Conservation (phyloP, 1,140 invertebrate genomes). For the Gryllus bimaculatus region DNA sequence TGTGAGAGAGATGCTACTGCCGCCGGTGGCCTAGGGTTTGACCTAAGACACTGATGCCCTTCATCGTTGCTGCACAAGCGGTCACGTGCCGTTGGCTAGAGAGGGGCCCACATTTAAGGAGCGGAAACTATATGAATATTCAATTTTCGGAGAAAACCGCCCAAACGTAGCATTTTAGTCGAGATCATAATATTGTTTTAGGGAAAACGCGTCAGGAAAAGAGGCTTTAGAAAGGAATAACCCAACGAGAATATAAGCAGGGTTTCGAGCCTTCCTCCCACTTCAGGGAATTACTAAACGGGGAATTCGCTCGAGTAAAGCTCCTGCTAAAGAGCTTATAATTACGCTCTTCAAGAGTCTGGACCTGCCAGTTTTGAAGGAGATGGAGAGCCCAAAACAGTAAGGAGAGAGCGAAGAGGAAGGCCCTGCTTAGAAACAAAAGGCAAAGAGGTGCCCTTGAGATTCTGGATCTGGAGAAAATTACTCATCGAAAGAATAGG, state of each 20-base stretch:
- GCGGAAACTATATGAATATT: background rate
- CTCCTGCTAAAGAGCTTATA: background rate
- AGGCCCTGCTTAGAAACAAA: too few species aligned
- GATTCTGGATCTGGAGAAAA: too few species aligned
- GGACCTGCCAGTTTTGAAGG: background rate
- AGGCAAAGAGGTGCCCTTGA: too few species aligned
- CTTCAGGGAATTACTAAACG: background rate
- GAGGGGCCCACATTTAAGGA: too few species aligned
- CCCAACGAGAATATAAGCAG: background rate
- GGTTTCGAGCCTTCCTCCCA: background rate
- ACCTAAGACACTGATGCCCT: too few species aligned
- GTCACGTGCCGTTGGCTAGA: too few species aligned
- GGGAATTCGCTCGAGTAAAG: background rate
- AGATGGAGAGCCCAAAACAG: background rate
- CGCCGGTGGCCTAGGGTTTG: too few species aligned
- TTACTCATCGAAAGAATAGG: too few species aligned
- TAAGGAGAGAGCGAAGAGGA: background rate
- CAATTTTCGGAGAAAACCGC: background rate
- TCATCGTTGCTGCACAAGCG: too few species aligned
- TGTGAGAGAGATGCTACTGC: too few species aligned
- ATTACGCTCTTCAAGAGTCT: background rate
- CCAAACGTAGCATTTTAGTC: background rate
- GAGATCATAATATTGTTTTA: background rate
- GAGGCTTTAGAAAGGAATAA: background rate
- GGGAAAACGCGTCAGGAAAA: background rate